A percentile compares a stretch with the other conserved stretches of the same genome.
Evolutionary conservation across 2,888 invertebrate species (phyloP).

Genomic region (Brenthis ino): DNA sequence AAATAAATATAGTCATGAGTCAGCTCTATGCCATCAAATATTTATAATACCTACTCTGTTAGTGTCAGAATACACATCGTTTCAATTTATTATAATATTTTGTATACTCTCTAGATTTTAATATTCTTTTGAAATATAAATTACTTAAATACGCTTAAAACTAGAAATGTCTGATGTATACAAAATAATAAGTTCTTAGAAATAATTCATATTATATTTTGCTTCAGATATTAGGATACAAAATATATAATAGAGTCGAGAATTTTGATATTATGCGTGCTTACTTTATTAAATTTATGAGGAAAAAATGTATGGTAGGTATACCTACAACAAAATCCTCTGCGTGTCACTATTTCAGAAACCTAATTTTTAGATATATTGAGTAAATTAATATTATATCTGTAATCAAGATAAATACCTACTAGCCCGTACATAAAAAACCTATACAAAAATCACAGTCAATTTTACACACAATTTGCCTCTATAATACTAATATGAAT

Average conservation of each 20-base stretch:
- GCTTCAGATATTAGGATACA: background rate
- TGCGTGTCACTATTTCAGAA: too few relatives aligned
- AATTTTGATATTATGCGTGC: too few relatives aligned
- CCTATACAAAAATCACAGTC: too few relatives aligned
- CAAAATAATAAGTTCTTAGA: conserved; percentile 3
- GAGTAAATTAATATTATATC: too few relatives aligned
- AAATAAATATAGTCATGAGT: background rate
- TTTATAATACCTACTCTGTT: background rate
- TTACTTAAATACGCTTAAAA: background rate
- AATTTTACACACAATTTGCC: too few relatives aligned
- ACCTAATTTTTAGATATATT: too few relatives aligned
- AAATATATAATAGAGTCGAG: background rate
- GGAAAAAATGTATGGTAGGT: too few relatives aligned
- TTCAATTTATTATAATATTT: background rate
- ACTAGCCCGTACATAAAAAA: too few relatives aligned
- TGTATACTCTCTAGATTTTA: background rate
- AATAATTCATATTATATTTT: conserved; percentile 8
- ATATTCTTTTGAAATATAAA: conserved; percentile 8
- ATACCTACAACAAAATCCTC: too few relatives aligned
- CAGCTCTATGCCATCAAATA: background rate
- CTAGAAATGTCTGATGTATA: background rate
- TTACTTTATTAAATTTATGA: too few relatives aligned
- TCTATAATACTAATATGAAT: too few relatives aligned
- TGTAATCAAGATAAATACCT: too few relatives aligned
- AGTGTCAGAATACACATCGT: background rate